Conservation (phyloP, 2,797 vertebrate genomes). For the Malurus leucopterus region DNA sequence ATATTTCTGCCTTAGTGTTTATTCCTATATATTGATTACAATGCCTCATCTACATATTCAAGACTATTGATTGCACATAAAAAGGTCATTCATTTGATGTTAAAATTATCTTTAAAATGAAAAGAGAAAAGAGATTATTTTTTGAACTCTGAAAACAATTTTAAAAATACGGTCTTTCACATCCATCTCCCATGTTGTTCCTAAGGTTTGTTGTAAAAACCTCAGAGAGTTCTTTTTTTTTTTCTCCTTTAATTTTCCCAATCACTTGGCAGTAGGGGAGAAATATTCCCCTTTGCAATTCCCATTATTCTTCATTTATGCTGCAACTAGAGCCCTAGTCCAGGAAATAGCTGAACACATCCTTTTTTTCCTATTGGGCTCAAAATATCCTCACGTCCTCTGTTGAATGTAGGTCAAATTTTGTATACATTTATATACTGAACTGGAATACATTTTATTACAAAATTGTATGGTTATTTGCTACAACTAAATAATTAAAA, state of each 20-base stretch:
- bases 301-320: constrained; percentile 17
- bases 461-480: not conserved
- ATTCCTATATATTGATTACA: constrained; percentile 11
- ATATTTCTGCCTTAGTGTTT: not conserved
- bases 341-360: constrained; percentile 9
- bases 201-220: not conserved
- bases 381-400: not conserved
- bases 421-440: not conserved
- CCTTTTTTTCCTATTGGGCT: not conserved
- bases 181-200: not conserved
- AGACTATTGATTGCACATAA: not conserved
- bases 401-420: not conserved
- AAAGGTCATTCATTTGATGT: not conserved
- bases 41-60: constrained; percentile 7
- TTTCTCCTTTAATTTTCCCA: not conserved
- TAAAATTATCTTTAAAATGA: not conserved
- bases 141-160: not conserved
- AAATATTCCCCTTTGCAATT: not conserved
- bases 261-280: not conserved
- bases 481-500: not conserved
- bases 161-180: not conserved
- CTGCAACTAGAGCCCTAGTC: not conserved
- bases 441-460: not conserved
- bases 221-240: not conserved
- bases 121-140: not conserved